Conservation (phyloP, 2,888 invertebrate genomes). For the Hybos culiciformis region DNA sequence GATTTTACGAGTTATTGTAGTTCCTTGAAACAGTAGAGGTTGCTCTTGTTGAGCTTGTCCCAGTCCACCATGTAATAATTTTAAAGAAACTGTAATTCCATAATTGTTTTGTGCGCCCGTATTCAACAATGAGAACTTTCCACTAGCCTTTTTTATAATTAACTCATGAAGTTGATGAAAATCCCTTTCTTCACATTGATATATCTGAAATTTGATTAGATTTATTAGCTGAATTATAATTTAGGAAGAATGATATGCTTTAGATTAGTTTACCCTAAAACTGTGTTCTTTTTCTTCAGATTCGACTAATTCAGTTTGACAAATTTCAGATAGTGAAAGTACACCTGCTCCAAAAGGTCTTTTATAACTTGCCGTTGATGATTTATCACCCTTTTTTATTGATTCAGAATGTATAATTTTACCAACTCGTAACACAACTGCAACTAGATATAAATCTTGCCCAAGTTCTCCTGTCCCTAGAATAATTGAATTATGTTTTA, state of each 20-base stretch:
- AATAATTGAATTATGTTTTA: background rate
- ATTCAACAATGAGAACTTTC: constrained; percentile 62
- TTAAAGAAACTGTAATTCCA: constrained; percentile 69
- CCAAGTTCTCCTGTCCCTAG: constrained; percentile 69
- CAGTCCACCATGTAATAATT: constrained; percentile 67
- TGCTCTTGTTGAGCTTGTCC: constrained; percentile 66
- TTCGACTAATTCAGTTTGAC: constrained; percentile 38
- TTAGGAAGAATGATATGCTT: background rate
- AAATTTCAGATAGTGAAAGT: constrained; percentile 54
- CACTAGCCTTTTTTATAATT: constrained; percentile 69
- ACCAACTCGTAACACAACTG: constrained; percentile 81
- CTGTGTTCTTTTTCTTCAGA: constrained; percentile 63
- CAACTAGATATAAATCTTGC: constrained; percentile 75
- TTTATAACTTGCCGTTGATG: constrained; percentile 38
- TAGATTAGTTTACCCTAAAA: constrained; percentile 29
- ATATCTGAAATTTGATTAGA: constrained; percentile 48
- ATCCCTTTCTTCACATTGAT: constrained; percentile 79
- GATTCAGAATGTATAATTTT: constrained; percentile 50
- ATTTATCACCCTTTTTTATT: constrained; percentile 31
- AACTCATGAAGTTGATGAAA: constrained; percentile 82
- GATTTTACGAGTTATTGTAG: constrained; percentile 71
- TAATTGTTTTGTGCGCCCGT: constrained; percentile 62
- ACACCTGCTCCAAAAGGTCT: constrained; percentile 83
- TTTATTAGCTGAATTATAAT: background rate
- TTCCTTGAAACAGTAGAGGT: constrained; percentile 64